phyloP scores from a whole-genome alignment of 1,140 invertebrate species.

The Pogonomyrmex barbatus region DNA sequence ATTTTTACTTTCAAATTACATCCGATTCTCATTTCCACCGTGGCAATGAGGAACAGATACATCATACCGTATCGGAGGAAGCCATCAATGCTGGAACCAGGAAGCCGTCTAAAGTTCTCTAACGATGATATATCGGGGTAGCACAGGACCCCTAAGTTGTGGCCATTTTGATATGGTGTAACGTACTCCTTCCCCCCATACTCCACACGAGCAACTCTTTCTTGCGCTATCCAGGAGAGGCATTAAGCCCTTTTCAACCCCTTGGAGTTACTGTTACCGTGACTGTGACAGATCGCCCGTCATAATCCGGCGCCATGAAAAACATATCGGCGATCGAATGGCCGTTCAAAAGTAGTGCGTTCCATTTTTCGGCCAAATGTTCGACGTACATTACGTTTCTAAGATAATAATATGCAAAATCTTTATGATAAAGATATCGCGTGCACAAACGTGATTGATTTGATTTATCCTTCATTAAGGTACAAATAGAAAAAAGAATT shows the following conservation, averaged over 20 bases:
- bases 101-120: slow-evolving; percentile 76
- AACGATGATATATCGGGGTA: slow-evolving; percentile 78
- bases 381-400: slow-evolving; percentile 49
- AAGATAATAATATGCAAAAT: slow-evolving; percentile 35
- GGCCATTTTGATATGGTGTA: slow-evolving; percentile 73
- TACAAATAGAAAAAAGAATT: slow-evolving; percentile 14
- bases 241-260: slow-evolving; percentile 67
- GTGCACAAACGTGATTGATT: slow-evolving; percentile 22
- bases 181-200: slow-evolving; percentile 68
- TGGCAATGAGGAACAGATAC: slow-evolving; percentile 72
- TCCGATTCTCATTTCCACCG: slow-evolving; percentile 61
- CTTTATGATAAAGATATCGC: slow-evolving; percentile 35
- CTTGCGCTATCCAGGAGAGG: slow-evolving; percentile 62
- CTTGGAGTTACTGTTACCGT: slow-evolving; percentile 69
- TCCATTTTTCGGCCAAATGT: slow-evolving; percentile 45
- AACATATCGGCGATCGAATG: slow-evolving; percentile 58
- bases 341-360: slow-evolving; percentile 56
- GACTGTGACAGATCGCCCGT: slow-evolving; percentile 75
- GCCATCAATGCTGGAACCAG: slow-evolving; percentile 74
- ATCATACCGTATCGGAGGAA: slow-evolving; percentile 75
- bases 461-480: background rate
- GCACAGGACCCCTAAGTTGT: slow-evolving; percentile 70
- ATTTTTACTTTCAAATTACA: slow-evolving; percentile 74
- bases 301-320: slow-evolving; percentile 69
- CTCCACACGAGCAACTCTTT: slow-evolving; percentile 60